Evolutionary conservation across 2,113 vertebrate species (phyloP), one percentile per base, ranked within the genome.

Genomic region (Sus scrofa): DNA sequence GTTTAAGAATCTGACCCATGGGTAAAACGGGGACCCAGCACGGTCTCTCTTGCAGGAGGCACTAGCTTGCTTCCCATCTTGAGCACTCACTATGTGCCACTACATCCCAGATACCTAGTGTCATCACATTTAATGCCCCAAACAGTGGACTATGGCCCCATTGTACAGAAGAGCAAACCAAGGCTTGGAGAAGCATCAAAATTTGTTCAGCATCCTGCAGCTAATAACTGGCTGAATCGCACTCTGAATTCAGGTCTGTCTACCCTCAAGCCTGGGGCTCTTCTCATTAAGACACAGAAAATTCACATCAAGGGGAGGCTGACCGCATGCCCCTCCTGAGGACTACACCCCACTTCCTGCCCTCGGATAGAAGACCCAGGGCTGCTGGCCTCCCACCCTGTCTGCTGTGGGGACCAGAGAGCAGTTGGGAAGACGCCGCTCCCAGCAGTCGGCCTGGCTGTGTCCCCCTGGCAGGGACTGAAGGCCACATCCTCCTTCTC

Each of bases 21-120:
- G 26, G 32, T 16, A 39, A 30, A 50, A 56, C 0, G 6, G 14
- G 60, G 7, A 9, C 0, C 37, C 20, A 15, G 39, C 7, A 2
- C 3, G 5, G 37, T 52, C 79, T 60, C 8, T 63, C 67, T 89
- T 12, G 0, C 2, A 39, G 74, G 2, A 24, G 34, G 58, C n/a
- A 16, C 11, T 0, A 56, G 81, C 27, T 8, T 24, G 32, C 30
- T 60, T 62, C 60, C 16, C 34, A 27, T 12, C 26, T 6, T 3
- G n/a, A 86, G 73, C 5, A 39, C 34, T 63, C 2, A 22, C 18
- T 19, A 13, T 7, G 19, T 14, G 85, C 20, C 78, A 16, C 16
- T 52, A 20, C 7, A 30, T 19, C 70, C 34, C 24, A 73, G 14
- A 9, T 12, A 37, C 84, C 56, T 39, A 0, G 4, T 16, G 34